phyloP scores from a whole-genome alignment of 2,888 invertebrate genomes.

The Epiblema foenella region DNA sequence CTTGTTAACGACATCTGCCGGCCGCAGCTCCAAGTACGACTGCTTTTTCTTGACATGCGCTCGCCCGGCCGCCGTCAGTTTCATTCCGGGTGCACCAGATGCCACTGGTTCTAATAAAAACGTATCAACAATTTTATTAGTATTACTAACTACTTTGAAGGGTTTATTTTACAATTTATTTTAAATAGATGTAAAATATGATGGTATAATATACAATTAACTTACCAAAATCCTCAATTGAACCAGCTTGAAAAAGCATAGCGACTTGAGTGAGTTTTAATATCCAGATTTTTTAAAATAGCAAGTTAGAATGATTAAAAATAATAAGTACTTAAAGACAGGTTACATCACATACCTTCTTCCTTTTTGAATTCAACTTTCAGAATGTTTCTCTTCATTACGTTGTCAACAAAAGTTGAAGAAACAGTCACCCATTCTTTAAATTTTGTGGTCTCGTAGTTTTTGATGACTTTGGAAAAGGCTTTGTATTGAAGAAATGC shows the following conservation, averaged over 20 bases:
- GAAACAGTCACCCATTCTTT: conserved; percentile 89
- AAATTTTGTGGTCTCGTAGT: conserved; percentile 90
- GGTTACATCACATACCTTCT: conserved; percentile 54
- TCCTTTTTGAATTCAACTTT: conserved; percentile 81
- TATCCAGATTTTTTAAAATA: background rate
- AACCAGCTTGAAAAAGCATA: conserved; percentile 47
- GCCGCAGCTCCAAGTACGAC: conserved; percentile 64
- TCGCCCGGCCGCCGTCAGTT: conserved; percentile 72
- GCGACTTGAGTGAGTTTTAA: background rate
- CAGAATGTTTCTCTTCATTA: conserved; percentile 89
- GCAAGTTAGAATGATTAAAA: background rate
- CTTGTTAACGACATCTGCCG: conserved; percentile 73
- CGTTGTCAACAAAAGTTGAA: conserved; percentile 86
- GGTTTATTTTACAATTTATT: background rate
- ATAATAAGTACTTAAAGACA: background rate
- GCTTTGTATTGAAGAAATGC: conserved; percentile 92
- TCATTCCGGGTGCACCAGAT: conserved; percentile 63
- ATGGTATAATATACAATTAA: background rate
- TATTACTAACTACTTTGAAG: too few relatives aligned
- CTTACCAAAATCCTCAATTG: conserved; percentile 37
- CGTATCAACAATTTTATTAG: background rate
- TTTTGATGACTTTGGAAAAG: conserved; percentile 89
- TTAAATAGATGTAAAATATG: background rate
- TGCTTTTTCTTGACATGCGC: conserved; percentile 69
- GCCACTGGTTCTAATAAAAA: conserved; percentile 50